Base-by-base conservation (phyloP, 2,888 invertebrate species). In the Sussaba pulchella region DNA sequence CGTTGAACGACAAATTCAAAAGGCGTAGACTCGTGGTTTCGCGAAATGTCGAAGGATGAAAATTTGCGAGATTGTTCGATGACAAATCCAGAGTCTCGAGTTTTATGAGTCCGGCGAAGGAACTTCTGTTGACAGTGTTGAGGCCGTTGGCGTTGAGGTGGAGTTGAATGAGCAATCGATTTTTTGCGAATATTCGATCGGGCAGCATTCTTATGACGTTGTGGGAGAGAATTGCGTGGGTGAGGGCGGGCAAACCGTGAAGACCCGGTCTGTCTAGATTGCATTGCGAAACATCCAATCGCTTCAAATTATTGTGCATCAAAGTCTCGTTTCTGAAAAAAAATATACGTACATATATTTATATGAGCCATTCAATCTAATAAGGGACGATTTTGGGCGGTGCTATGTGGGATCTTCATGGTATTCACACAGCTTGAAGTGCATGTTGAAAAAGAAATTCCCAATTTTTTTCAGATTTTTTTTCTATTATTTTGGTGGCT, bases 141-240 rank as follows among this genome's bases (percentile, higher is more conserved):
- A 96, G 94, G 17, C 94, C 94, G 90, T 96, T 96, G 52, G 93
- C 93, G 0, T 96, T 95, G 45, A 96, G 89, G 89, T 95, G 95
- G 14, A 96, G 88, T 72, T 93, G 91, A 86, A 94, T 93, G 52
- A 96, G 89, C 83, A 93, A 92, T 2, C 94, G 92, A 87, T 95
- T 96, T 85, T 94, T 95, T 0, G 89, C 87, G 89, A 96, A 96
- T 84, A 94, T 94, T 74, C 93, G 93, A 63, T 93, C 93, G 10
- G 93, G 93, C 8, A 96, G 89, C 47, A 92, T 92, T 81, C 94
- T 93, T 57, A 96, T 93, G 89, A 94, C 93, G 86, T 96, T 96
- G 54, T 94, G 94, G 50, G 94, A 94, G 6, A 96, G 88, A 45
- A 94, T 92, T 1, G 94, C 93, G 81, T 93, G 93, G 43, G 93